A percentile compares a stretch with the other conserved stretches of the same genome.
Evolutionary conservation across 2,888 invertebrate genomes (phyloP).

Genomic region (Amblyjoppa fuscipennis): DNA sequence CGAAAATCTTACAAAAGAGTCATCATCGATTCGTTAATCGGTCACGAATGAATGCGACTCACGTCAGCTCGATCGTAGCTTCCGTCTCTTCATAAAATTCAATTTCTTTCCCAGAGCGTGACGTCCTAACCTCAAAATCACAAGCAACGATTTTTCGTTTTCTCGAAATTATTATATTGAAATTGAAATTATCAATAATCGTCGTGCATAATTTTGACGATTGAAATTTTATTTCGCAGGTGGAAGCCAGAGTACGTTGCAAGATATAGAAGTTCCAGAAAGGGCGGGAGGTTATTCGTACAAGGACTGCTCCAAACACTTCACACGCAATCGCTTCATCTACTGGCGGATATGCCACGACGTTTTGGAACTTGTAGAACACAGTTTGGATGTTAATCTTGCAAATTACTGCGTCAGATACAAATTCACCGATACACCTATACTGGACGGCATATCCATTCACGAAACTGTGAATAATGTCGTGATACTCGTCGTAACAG

Average conservation of each 20-base stretch:
- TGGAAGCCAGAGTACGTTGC: conserved; percentile 96
- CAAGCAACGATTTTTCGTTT: background rate
- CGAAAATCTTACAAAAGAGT: background rate
- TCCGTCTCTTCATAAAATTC: background rate
- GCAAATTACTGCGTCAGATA: conserved; percentile 92
- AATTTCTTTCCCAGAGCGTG: conserved; percentile 19
- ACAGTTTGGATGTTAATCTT: conserved; percentile 94
- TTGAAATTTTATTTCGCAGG: conserved; percentile 86
- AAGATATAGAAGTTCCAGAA: conserved; percentile 96
- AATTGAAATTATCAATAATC: background rate
- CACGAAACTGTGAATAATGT: conserved; percentile 91
- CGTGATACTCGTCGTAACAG: conserved; percentile 95
- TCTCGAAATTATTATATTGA: background rate
- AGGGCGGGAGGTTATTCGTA: conserved; percentile 96
- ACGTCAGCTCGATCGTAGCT: background rate
- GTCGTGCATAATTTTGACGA: background rate
- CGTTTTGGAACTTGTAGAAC: conserved; percentile 94
- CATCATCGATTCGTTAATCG: background rate
- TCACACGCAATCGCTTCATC: conserved; percentile 94
- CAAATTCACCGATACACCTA: conserved; percentile 92
- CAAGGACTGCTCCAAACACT: conserved; percentile 89
- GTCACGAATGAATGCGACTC: background rate
- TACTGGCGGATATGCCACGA: conserved; percentile 96
- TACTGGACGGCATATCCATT: conserved; percentile 91
- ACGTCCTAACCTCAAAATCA: conserved; percentile 51